Percentiles rank a stretch among this genome's conserved stretches.
These are phyloP conservation scores for Exocentrus adspersus DNA, from an alignment of 2,888 invertebrate species.

Conservation along the genomic window DNA sequence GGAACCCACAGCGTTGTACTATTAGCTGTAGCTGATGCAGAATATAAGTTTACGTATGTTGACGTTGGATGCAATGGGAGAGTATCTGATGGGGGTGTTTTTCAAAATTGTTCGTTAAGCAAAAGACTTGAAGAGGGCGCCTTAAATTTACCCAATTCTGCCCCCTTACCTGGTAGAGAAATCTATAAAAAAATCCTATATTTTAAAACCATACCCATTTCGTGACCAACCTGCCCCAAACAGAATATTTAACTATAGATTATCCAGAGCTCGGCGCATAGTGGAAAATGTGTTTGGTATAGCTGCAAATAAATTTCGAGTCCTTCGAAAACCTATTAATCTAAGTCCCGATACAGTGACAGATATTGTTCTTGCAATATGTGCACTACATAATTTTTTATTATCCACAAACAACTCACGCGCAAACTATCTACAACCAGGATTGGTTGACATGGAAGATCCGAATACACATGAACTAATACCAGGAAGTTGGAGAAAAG, in stretches of 20 bases:
- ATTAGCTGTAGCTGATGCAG: too few relatives aligned
- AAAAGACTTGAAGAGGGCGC: too few relatives aligned
- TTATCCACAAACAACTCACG: not conserved
- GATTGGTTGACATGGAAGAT: conserved; percentile 19
- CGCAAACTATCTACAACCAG: conserved; percentile 10
- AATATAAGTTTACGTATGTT: too few relatives aligned
- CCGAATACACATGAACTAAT: not conserved
- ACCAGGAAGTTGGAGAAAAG: conserved; percentile 1
- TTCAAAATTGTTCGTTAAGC: too few relatives aligned
- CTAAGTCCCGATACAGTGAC: conserved; percentile 6
- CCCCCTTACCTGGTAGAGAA: too few relatives aligned
- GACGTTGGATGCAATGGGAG: too few relatives aligned
- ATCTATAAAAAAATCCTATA: too few relatives aligned
- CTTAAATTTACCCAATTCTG: too few relatives aligned
- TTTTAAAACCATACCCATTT: conserved; percentile 34
- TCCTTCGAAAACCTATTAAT: conserved; percentile 14
- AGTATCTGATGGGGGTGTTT: too few relatives aligned
- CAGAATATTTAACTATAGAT: conserved; percentile 25
- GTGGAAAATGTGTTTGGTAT: conserved; percentile 10
- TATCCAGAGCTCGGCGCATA: conserved; percentile 23
- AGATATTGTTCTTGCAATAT: conserved; percentile 21
- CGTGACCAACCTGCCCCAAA: conserved; percentile 30
- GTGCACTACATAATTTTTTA: conserved; percentile 21
- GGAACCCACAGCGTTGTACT: too few relatives aligned
- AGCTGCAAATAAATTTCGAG: conserved; percentile 16